Conservation (phyloP, 2,888 invertebrate species). For the Lucinisca nassula region DNA sequence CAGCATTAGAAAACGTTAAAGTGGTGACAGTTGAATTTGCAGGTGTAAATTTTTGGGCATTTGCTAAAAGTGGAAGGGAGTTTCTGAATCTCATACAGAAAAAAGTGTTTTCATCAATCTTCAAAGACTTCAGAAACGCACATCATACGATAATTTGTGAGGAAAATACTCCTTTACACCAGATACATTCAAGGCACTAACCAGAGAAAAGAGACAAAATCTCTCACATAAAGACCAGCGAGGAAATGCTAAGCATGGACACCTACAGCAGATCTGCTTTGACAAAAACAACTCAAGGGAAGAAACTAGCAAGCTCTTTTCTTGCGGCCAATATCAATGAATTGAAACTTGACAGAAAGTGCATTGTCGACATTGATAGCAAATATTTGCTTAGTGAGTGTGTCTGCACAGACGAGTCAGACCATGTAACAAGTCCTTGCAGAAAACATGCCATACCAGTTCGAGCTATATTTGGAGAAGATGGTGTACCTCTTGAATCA, state of each 20-base stretch:
- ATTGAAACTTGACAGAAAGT: not conserved
- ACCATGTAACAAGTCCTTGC: not conserved
- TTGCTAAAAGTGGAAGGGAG: constrained; percentile 5
- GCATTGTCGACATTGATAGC: constrained; percentile 38
- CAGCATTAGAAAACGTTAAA: not conserved
- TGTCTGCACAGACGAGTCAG: not conserved
- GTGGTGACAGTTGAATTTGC: constrained; percentile 58
- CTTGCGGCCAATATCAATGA: constrained; percentile 16
- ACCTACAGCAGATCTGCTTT: constrained; percentile 26
- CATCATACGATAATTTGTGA: constrained; percentile 34
- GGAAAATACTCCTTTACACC: constrained; percentile 48
- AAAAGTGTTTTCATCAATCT: not conserved
- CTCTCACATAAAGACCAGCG: constrained; percentile 27
- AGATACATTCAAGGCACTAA: constrained; percentile 45
- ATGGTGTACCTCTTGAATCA: not conserved
- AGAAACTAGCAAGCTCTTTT: constrained; percentile 40
- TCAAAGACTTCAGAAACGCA: constrained; percentile 11
- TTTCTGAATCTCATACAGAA: not conserved
- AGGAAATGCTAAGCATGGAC: constrained; percentile 26
- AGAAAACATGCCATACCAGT: constrained; percentile 25
- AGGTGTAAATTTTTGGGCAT: constrained; percentile 35
- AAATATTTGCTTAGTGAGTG: constrained; percentile 13
- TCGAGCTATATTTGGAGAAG: constrained; percentile 19
- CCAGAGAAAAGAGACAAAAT: constrained; percentile 39
- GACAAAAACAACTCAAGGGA: constrained; percentile 29